A percentile compares a stretch with the other conserved stretches of the same genome.
These are phyloP conservation scores for Pachyramphus minor DNA, from an alignment of 2,113 vertebrate genomes.

Conservation along the genomic window DNA sequence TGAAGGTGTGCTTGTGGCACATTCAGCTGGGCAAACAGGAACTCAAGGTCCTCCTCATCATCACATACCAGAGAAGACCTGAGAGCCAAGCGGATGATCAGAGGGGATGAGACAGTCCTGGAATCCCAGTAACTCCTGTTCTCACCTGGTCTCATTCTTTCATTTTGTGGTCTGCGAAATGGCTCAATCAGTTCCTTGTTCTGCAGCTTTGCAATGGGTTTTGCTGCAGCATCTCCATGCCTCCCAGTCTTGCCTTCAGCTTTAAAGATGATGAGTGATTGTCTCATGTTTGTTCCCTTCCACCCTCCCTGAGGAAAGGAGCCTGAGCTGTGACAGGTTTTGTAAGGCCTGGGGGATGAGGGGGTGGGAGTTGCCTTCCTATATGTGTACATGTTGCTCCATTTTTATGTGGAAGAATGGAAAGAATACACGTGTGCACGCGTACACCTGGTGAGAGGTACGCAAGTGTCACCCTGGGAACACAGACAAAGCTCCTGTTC, in stretches of 20 bases:
- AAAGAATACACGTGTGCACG: not conserved
- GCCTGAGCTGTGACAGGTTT: not conserved
- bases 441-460: not conserved
- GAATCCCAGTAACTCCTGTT: not conserved
- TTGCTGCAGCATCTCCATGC: not conserved
- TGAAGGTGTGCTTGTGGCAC: not conserved
- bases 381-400: fast-evolving
- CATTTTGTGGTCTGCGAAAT: not conserved
- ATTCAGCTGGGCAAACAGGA: not conserved
- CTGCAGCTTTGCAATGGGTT: not conserved
- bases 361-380: not conserved
- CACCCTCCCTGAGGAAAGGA: not conserved
- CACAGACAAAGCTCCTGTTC: not conserved
- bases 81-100: not conserved
- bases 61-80: not conserved
- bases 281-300: not conserved
- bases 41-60: not conserved
- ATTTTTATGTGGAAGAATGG: not conserved
- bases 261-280: not conserved
- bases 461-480: not conserved
- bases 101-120: not conserved
- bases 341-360: not conserved
- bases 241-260: not conserved
- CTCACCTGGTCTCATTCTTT: not conserved
- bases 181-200: not conserved